Base-by-base conservation (phyloP, 2,888 invertebrate species). In the Drosophila crucigera region DNA sequence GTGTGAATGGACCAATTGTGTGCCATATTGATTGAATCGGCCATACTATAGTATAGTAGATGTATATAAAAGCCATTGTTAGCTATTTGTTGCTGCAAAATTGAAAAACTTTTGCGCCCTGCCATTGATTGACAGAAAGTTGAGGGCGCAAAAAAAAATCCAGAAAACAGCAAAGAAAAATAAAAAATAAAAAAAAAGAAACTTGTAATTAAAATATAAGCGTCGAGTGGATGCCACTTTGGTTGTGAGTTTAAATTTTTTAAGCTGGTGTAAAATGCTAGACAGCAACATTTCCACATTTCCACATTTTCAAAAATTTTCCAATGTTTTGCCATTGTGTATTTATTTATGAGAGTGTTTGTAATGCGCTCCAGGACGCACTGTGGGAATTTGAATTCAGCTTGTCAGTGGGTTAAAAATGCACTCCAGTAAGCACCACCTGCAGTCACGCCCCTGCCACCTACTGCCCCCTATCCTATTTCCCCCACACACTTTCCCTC, bases 1-100 rank as follows among this genome's bases (percentile, higher is more conserved):
- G 87, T 87, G 89, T 89, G 87, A 87, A 84, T 84, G 84, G 83
- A 86, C 66, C 87, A 82, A 89, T 86, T 87, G 84, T 84, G 87
- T 73, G 72, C 65, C 83, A 77, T 86, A 87, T 86, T 86, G 86
- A 87, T 89, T 89, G 86, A 89, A 85, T 80, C 78, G 84, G 47
- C 72, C 68, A n/a, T 62, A 62, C 61, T 62, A 37, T 61, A 66
- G 19, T 52, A 22, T 53, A 37, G 41, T 47, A n/a, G 39, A 56
- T 43, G 53, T 71, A 76, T 69, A 77, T 83, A 79, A 83, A 79
- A 85, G 73, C 79, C 68, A 85, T 85, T 85, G 88, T 85, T 85
- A 63, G 89, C 79, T 85, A 83, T 85, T 85, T 85, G 86, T 85
- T 81, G 84, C 70, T 76, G 82, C 80, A 78, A 88, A 87, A 88